phyloP scores from a whole-genome alignment of 2,888 invertebrate species.

The Crematogaster levior region DNA sequence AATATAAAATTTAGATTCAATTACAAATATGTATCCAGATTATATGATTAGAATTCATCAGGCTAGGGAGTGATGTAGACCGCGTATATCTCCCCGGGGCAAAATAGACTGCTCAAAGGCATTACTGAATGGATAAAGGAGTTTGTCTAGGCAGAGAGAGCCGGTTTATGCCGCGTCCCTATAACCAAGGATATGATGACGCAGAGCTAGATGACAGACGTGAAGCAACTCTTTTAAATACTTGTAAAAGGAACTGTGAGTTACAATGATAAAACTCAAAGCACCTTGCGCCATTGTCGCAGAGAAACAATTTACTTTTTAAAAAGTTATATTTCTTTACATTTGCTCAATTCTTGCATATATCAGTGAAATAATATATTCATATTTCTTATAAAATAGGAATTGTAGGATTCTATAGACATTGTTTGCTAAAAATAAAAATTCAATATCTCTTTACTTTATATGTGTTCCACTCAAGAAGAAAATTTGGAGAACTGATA shows the following conservation, averaged over 20 bases:
- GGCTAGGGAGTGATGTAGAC: slow-evolving; percentile 1
- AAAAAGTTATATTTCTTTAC: not conserved
- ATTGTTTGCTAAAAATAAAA: not conserved
- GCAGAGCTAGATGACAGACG: slow-evolving; percentile 11
- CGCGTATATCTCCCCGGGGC: slow-evolving; percentile 33
- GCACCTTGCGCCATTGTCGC: not conserved
- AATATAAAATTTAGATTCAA: slow-evolving; percentile 21
- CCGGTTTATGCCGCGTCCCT: slow-evolving; percentile 27
- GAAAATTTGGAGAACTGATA: not conserved
- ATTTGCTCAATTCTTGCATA: not conserved
- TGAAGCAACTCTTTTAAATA: slow-evolving; percentile 10
- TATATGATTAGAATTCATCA: not conserved
- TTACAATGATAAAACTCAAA: not conserved
- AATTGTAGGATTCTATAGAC: not conserved
- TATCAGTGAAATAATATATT: not conserved
- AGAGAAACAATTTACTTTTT: not conserved
- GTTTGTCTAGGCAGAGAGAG: slow-evolving; percentile 35
- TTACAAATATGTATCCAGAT: slow-evolving; percentile 10
- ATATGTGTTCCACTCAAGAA: not conserved
- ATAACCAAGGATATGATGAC: slow-evolving; percentile 38
- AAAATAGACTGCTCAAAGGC: slow-evolving; percentile 26
- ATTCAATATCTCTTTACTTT: not conserved
- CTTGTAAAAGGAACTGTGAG: not conserved
- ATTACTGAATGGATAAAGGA: slow-evolving; percentile 40
- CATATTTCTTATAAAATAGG: not conserved